These are phyloP conservation scores for Austrofundulus limnaeus DNA, from an alignment of 2,113 vertebrate species.

Conservation along the genomic window DNA sequence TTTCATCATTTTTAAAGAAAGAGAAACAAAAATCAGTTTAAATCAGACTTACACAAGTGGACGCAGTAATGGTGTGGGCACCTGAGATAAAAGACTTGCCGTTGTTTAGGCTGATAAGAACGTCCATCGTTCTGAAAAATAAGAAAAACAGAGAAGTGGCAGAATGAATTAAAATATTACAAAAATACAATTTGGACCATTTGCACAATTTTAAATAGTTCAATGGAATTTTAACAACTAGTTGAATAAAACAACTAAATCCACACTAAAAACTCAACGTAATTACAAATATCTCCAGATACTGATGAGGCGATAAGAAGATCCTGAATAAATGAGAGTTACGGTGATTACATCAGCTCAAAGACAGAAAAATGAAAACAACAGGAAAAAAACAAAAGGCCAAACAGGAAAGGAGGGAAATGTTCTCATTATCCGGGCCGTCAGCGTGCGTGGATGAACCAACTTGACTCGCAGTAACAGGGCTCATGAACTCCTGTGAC, in stretches of 20 bases:
- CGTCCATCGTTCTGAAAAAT: conserved; percentile 84
- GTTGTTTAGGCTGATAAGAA: conserved; percentile 88
- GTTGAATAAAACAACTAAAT: no score
- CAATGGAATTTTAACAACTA: no score
- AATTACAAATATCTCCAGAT: no score
- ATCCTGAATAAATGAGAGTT: background rate
- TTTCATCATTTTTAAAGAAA: no score
- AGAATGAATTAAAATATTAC: background rate
- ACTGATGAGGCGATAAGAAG: no score
- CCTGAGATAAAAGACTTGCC: conserved; percentile 85
- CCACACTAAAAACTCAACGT: no score
- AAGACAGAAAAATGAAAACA: conserved; percentile 10
- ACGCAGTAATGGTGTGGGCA: conserved; percentile 84
- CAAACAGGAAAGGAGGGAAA: conserved; percentile 20
- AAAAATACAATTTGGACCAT: no score
- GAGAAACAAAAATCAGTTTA: background rate
- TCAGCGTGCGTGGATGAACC: conserved; percentile 17
- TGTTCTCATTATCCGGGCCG: conserved; percentile 41
- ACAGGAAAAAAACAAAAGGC: conserved; percentile 10
- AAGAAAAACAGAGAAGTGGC: conserved; percentile 3
- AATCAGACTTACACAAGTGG: conserved; percentile 87
- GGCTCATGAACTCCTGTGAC: conserved; percentile 46
- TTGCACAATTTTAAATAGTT: no score
- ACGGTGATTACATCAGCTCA: background rate
- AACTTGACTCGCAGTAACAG: conserved; percentile 34